Evolutionary conservation across 2,113 vertebrate genomes (phyloP).

Genomic region (Dinomys branickii): DNA sequence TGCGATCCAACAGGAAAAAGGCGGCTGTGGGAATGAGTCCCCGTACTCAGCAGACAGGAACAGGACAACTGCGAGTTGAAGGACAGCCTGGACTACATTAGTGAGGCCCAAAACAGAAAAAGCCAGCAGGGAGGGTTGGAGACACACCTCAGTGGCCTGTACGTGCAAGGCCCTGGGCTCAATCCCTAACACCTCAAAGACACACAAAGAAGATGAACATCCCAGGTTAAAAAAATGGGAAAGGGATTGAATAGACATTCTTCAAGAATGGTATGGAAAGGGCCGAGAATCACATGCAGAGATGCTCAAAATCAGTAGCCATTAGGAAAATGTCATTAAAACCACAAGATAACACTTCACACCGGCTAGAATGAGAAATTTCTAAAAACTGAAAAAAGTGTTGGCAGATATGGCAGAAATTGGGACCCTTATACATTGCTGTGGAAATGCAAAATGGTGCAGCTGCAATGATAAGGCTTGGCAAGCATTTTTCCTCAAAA

Average conservation of each 20-base stretch:
- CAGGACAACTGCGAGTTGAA: background rate
- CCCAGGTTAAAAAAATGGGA: background rate
- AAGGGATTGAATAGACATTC: background rate
- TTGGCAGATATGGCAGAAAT: background rate
- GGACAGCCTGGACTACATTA: background rate
- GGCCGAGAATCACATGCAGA: background rate
- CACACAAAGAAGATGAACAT: background rate
- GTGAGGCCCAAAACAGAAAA: background rate
- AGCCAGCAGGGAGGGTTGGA: background rate
- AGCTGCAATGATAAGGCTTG: background rate
- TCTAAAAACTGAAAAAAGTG: background rate
- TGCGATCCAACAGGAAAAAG: background rate
- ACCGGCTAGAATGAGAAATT: background rate
- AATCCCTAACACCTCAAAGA: background rate
- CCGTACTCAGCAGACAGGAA: background rate
- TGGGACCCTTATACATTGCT: background rate
- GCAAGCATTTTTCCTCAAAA: background rate
- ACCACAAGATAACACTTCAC: background rate
- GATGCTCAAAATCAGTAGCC: background rate
- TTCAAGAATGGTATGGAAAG: background rate
- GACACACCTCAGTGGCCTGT: background rate
- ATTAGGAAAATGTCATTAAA: background rate
- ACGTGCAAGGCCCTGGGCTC: background rate
- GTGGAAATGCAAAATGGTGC: background rate
- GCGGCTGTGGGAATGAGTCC: background rate